Evolutionary conservation across 2,113 vertebrate species (phyloP).

Genomic region (Mastomys natalensis): DNA sequence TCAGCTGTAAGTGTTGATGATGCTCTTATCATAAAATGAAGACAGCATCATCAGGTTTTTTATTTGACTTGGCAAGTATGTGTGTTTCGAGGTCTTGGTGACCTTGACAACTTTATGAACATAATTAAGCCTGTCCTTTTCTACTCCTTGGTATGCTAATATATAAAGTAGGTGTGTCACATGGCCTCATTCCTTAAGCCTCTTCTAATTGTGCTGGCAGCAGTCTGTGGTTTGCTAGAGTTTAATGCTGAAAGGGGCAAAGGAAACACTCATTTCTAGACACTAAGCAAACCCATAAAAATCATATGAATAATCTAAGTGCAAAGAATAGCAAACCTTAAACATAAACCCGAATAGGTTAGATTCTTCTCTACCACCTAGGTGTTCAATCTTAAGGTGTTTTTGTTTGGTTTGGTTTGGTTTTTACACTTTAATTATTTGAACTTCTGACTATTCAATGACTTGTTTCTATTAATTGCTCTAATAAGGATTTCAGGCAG

Average conservation of each 20-base stretch:
- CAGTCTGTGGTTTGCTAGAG: background rate
- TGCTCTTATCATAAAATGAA: conserved; percentile 2
- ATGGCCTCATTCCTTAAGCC: background rate
- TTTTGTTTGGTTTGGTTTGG: background rate
- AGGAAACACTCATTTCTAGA: background rate
- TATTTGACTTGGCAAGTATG: background rate
- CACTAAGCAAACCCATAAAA: background rate
- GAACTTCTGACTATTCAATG: background rate
- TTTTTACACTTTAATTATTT: background rate
- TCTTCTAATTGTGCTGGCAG: background rate
- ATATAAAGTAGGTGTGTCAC: background rate
- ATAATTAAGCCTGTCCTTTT: background rate
- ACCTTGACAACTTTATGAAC: conserved; percentile 6
- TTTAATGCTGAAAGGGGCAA: background rate
- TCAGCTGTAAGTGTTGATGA: background rate
- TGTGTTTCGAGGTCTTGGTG: background rate
- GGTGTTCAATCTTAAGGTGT: background rate
- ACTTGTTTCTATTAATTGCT: background rate
- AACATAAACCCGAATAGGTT: background rate
- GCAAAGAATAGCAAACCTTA: conserved; percentile 24
- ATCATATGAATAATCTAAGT: background rate
- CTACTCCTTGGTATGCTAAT: background rate
- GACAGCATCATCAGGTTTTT: background rate
- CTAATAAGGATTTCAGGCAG: background rate
- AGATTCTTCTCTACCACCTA: background rate